Base-by-base conservation (phyloP, 1,140 invertebrate species). In the Metopolophium dirhodum region DNA sequence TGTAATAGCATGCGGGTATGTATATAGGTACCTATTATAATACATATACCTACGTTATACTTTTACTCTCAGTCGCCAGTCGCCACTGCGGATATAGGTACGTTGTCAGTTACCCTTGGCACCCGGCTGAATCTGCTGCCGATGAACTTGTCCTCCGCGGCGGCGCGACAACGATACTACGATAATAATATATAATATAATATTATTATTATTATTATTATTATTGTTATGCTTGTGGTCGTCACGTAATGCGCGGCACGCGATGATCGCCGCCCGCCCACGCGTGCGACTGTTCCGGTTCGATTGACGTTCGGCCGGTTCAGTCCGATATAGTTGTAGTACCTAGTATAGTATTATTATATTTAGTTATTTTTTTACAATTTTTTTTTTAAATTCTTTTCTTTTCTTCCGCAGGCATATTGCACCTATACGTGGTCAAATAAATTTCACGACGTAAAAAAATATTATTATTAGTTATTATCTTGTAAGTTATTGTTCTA, bases 61-160 rank as follows among this genome's bases (percentile, higher is more conserved):
- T 91, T 91, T 91, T 91, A 91, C 90, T 91, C 82, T 91, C 47
- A 6, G 11, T 22, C 91, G n/a, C 8, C 47, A 6, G 11, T 22
- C 91, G n/a, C 8, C n/a, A 26, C 47, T 45, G 68, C n/a, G 77
- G 91, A 45, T 77, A 61, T 30, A 61, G 3, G 26, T 14, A n/a
- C 61, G 11, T 49, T 23, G 77, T 68, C 54, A 37, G 57, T 82
- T 91, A 51, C 91, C 77, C 91, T 92, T 92, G 91, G 91, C 77
- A 82, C 26, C 57, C 41, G 20, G 37, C 30, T 77, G 4, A n/a
- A 91, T 7, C 35, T 8, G 61, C 90, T 54, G 49, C 47, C 82
- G 30, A 41, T 85, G 91, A 92, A 92, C 77, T 85, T 51, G 61
- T 91, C 90, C 41, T 82, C 61, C 41, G 41, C 51, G 14, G 20